Base-by-base conservation (phyloP, 2,113 vertebrate genomes). In the Heterocephalus glaber region DNA sequence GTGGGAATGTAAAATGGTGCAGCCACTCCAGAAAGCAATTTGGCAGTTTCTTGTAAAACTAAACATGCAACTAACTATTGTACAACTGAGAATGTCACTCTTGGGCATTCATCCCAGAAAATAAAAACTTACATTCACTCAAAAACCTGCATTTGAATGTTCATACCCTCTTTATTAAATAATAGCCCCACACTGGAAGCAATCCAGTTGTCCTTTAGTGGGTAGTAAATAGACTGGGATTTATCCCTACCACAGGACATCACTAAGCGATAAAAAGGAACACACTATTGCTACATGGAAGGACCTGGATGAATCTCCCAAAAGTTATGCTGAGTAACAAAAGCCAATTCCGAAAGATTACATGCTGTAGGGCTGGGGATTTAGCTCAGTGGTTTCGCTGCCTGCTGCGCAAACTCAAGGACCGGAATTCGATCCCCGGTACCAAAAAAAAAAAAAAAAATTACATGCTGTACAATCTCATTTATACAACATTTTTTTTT, bases 181-280 rank as follows among this genome's bases (percentile, higher is more conserved):
- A 38, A 72, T 0, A 2, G 26, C 16, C 41, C 11, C 16, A 77
- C 28, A 74, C 20, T 30, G 52, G 65, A 85, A 77, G 76, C 6
- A 24, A 17, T 24, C 47, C 47, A 20, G 76, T 24, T 49, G 49
- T 54, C 60, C 49, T 70, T 76, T 12, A n/a, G 19, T 0, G 33
- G 47, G 56, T 47, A 19, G 66, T 0, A 3, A 16, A 74, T 4
- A 5, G 13, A 44, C 49, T 8, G 14, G 1, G 19, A 28, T 8
- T 19, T 17, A 4, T 0, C 49, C 41, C 26, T 61, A 12, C 5
- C 14, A 0, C 0, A 33, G 47, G 17, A 35, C 28, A 20, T 38
- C 12, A 14, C 16, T 35, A 9, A 76, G 79, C 35, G 76, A 20
- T 1, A 22, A 41, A 24, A 72, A 72, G 13, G 54, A 56, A 49